These are phyloP conservation scores for Eustalomyia histrio DNA, from an alignment of 2,888 invertebrate species.

Conservation along the genomic window DNA sequence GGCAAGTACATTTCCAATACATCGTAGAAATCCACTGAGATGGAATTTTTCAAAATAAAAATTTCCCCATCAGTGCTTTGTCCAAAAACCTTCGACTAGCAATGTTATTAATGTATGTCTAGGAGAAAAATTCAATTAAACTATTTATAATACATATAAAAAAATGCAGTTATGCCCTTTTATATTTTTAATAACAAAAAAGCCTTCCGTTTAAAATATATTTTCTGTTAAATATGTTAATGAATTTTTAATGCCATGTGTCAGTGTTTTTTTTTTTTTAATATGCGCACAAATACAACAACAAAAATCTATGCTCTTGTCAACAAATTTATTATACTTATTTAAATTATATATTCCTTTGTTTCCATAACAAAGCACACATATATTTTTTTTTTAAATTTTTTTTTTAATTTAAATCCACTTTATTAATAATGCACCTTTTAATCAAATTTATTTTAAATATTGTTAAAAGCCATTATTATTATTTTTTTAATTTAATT, in stretches of 20 bases:
- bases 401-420: constrained; percentile 37
- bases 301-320: constrained; percentile 28
- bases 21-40: too few relatives aligned
- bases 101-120: too few relatives aligned
- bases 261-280: constrained; percentile 9
- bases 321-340: constrained; percentile 39
- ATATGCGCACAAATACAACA: not conserved
- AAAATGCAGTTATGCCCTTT: too few relatives aligned
- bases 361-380: not conserved
- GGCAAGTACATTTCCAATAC: too few relatives aligned
- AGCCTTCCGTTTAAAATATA: not conserved
- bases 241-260: constrained; percentile 44
- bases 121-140: too few relatives aligned
- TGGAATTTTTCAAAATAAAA: too few relatives aligned
- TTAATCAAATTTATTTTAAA: constrained; percentile 45
- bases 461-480: not conserved
- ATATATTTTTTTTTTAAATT: not conserved
- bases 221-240: constrained; percentile 46
- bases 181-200: too few relatives aligned
- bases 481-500: constrained; percentile 17
- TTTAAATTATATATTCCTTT: constrained; percentile 22
- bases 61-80: too few relatives aligned
- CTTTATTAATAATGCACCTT: constrained; percentile 53
- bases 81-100: too few relatives aligned
- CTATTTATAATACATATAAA: too few relatives aligned